Percentiles rank a stretch among this genome's conserved stretches.
phyloP scores from a whole-genome alignment of 1,140 invertebrate species.

The Drepana arcuata region DNA sequence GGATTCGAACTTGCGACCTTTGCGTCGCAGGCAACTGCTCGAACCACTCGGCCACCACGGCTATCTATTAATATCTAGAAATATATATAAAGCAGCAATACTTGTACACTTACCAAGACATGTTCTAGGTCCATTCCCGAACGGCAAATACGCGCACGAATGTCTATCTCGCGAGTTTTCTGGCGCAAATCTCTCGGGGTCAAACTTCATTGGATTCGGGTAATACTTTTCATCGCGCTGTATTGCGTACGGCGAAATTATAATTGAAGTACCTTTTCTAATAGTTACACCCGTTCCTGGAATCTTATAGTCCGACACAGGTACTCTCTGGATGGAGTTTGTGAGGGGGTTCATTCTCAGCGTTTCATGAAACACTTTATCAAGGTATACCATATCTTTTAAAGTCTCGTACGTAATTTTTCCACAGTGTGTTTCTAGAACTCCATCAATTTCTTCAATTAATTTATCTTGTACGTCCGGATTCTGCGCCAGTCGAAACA shows the following conservation, averaged over 20 bases:
- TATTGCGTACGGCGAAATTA: conserved; percentile 18
- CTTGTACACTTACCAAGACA: conserved; percentile 62
- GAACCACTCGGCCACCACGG: too few species aligned
- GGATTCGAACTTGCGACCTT: too few species aligned
- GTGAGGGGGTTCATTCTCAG: conserved; percentile 18
- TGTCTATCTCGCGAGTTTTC: conserved; percentile 50
- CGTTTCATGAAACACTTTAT: conserved; percentile 21
- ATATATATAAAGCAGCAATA: background rate
- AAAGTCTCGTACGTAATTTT: conserved; percentile 20
- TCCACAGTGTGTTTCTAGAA: conserved; percentile 14
- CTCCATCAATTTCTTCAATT: conserved; percentile 11
- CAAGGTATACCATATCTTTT: conserved; percentile 22
- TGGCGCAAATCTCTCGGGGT: conserved; percentile 69
- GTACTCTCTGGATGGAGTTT: conserved; percentile 8
- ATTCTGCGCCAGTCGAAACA: conserved; percentile 46
- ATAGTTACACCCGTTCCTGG: conserved; percentile 60
- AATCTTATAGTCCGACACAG: conserved; percentile 53
- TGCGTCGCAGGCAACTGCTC: too few species aligned
- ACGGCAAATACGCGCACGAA: conserved; percentile 68
- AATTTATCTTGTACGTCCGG: conserved; percentile 17
- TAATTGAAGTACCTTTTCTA: conserved; percentile 39
- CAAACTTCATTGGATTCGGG: conserved; percentile 69
- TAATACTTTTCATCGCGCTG: conserved; percentile 28
- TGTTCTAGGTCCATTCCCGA: conserved; percentile 73
- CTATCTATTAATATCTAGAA: background rate